phyloP scores from a whole-genome alignment of 2,797 vertebrate genomes.

The Sebastes reedi region DNA sequence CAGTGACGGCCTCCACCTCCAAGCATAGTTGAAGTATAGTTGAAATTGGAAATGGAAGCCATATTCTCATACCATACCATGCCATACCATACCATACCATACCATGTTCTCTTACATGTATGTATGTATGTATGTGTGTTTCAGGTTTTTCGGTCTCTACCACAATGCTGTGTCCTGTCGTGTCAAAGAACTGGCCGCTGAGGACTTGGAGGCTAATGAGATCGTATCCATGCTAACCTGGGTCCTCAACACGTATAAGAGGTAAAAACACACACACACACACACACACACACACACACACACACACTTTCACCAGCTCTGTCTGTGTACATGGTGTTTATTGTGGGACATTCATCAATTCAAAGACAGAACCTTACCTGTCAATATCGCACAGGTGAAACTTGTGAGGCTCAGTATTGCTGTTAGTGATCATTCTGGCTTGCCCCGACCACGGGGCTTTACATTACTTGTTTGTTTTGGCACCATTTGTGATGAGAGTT shows the following conservation, averaged over 20 bases:
- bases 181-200: slow-evolving; percentile 90
- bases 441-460: too few species aligned
- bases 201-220: slow-evolving; percentile 96
- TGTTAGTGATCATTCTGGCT: too few species aligned
- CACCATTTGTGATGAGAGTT: too few species aligned
- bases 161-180: slow-evolving; percentile 88
- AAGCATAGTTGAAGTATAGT: too few species aligned
- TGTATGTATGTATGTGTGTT: slow-evolving; percentile 1
- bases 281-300: neutral
- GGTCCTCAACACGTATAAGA: slow-evolving; percentile 97
- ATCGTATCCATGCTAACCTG: slow-evolving; percentile 95
- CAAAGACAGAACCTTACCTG: neutral
- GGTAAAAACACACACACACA: slow-evolving; percentile 72
- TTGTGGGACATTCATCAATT: neutral
- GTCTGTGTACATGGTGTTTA: neutral
- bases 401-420: too few species aligned
- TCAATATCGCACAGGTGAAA: too few species aligned
- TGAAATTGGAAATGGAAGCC: neutral
- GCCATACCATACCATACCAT: too few species aligned
- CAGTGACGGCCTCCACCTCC: neutral
- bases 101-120: too few species aligned
- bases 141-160: slow-evolving; percentile 88
- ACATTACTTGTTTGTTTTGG: too few species aligned
- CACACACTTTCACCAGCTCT: neutral
- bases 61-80: neutral